phyloP scores from a whole-genome alignment of 2,888 invertebrate genomes.

The Lasioglossum calceatum region DNA sequence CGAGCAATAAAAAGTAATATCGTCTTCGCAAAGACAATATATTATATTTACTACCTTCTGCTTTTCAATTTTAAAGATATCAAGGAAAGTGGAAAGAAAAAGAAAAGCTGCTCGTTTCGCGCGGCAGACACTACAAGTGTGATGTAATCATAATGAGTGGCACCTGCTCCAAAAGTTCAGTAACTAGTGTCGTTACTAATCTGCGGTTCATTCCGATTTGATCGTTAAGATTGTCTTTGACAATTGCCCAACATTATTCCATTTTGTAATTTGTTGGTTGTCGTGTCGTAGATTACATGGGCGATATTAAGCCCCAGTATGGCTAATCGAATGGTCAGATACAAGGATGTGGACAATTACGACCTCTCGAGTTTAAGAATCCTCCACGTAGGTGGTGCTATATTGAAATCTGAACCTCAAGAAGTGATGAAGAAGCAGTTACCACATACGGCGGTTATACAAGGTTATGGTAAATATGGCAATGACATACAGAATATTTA shows the following conservation, averaged over 20 bases:
- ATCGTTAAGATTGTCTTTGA: neutral
- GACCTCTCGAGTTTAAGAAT: slow-evolving; percentile 62
- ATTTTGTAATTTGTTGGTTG: neutral
- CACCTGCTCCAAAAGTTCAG: no score
- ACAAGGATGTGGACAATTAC: slow-evolving; percentile 52
- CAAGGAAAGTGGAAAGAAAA: no score
- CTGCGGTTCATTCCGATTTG: neutral
- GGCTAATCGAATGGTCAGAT: slow-evolving; percentile 64
- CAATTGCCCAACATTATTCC: neutral
- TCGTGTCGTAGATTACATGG: slow-evolving; percentile 64
- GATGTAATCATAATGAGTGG: neutral
- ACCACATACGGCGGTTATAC: slow-evolving; percentile 48
- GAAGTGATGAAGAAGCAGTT: slow-evolving; percentile 45
- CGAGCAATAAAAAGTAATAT: no score
- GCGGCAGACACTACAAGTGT: no score
- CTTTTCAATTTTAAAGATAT: no score
- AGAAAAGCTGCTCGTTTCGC: no score
- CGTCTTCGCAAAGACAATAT: no score
- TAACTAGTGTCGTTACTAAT: neutral
- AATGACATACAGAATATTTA: neutral
- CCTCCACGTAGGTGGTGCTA: slow-evolving; percentile 63
- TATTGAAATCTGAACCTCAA: slow-evolving; percentile 57
- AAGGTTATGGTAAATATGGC: slow-evolving; percentile 68
- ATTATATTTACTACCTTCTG: no score
- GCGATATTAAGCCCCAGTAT: slow-evolving; percentile 66